Conservation (phyloP, 2,113 vertebrate genomes). For the Seriola rivoliana region DNA sequence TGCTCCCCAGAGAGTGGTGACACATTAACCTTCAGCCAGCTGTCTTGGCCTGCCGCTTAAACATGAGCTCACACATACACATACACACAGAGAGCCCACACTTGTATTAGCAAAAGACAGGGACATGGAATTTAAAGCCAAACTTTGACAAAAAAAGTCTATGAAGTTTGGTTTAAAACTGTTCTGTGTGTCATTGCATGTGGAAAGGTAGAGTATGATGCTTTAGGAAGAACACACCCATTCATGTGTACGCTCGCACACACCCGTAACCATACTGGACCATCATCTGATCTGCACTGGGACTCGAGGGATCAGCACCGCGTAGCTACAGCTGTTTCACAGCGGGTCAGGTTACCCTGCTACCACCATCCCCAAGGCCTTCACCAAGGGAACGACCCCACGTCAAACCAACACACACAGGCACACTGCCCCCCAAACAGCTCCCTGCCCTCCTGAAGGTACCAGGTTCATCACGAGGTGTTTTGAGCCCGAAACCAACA, state of each 20-base stretch:
- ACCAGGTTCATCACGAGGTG: neutral
- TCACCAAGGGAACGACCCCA: constrained; percentile 76
- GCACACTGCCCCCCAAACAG: constrained; percentile 15
- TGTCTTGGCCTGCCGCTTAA: constrained; percentile 67
- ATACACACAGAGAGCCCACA: constrained; percentile 11
- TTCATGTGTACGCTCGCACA: neutral
- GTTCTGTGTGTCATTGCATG: neutral
- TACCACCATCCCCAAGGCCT: constrained; percentile 68
- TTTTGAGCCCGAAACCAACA: neutral
- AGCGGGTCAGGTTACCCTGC: constrained; percentile 72
- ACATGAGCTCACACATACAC: constrained; percentile 47
- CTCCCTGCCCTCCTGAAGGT: constrained; percentile 20
- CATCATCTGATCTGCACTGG: constrained; percentile 71
- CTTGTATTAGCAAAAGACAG: neutral
- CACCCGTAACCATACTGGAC: constrained; percentile 55
- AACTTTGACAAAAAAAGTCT: neutral
- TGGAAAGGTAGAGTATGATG: neutral
- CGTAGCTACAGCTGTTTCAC: constrained; percentile 78
- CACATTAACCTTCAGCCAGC: constrained; percentile 83
- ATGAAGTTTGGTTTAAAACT: neutral
- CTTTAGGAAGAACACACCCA: constrained; percentile 18
- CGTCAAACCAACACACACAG: constrained; percentile 60
- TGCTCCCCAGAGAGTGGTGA: constrained; percentile 75
- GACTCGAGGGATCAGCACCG: constrained; percentile 60
- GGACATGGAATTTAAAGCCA: neutral